These are phyloP conservation scores for Bufo gargarizans DNA, from an alignment of 2,113 vertebrate species.

Conservation along the genomic window DNA sequence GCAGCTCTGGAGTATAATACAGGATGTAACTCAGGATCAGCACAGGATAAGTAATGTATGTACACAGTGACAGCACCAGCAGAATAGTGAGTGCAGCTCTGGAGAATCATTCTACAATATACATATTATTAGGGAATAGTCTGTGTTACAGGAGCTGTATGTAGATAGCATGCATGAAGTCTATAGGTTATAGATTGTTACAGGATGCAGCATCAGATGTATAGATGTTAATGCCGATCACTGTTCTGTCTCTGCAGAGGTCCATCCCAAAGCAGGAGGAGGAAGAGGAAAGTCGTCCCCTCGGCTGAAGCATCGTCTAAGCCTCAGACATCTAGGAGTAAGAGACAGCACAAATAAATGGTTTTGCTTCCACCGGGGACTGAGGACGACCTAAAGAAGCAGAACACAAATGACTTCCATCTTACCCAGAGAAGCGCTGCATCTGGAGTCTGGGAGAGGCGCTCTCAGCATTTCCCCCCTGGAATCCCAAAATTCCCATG, in stretches of 20 bases:
- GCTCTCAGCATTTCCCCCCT: not conserved
- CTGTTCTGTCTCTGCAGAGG: not conserved
- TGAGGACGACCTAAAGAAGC: not conserved
- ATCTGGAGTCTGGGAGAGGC: not conserved
- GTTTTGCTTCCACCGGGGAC: not conserved
- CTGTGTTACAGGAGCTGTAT: too few species aligned
- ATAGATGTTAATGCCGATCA: not conserved
- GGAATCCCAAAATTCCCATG: not conserved
- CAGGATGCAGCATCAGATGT: too few species aligned
- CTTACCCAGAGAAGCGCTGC: not conserved
- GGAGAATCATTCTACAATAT: too few species aligned
- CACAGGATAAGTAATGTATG: too few species aligned
- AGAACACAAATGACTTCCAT: not conserved
- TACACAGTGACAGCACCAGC: too few species aligned
- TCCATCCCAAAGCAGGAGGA: not conserved
- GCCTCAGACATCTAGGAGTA: not conserved
- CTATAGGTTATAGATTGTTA: too few species aligned
- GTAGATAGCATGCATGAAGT: too few species aligned
- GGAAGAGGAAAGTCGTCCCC: not conserved
- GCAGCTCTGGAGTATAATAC: too few species aligned
- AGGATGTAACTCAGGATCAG: too few species aligned
- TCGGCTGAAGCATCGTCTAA: not conserved
- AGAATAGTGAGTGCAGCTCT: too few species aligned
- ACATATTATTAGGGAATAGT: too few species aligned
- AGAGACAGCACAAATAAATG: slow-evolving; percentile 4